Conservation (phyloP, 53 echinoderm and acorn worm genomes). For the Echinarachnius parma region DNA sequence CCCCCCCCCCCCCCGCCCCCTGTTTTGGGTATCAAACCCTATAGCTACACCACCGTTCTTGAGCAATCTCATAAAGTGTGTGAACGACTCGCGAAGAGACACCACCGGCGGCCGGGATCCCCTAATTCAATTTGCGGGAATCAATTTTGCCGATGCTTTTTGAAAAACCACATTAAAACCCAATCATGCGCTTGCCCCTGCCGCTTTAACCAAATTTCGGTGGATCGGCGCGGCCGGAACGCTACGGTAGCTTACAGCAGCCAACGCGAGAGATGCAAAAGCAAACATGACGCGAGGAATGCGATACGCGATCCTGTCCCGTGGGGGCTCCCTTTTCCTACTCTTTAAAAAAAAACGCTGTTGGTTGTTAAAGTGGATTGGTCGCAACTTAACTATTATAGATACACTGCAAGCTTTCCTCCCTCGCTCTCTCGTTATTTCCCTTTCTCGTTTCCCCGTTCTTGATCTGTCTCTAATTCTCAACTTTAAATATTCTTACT, state of each 20-base stretch:
- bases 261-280: slow-evolving; percentile 32
- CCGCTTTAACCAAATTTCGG: slow-evolving; percentile 47
- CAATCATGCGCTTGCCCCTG: slow-evolving; percentile 29
- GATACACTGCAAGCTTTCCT: background rate
- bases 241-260: slow-evolving; percentile 16
- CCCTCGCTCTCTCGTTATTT: background rate
- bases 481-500: background rate
- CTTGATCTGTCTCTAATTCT: background rate
- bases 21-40: too few species aligned
- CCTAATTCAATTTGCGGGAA: slow-evolving; percentile 46
- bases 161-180: slow-evolving; percentile 46
- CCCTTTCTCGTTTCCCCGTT: background rate
- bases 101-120: slow-evolving; percentile 38
- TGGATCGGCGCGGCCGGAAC: too few species aligned
- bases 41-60: too few species aligned
- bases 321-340: slow-evolving; percentile 41
- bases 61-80: slow-evolving; percentile 30
- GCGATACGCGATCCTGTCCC: slow-evolving; percentile 47
- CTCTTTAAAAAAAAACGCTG: slow-evolving; percentile 43
- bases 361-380: slow-evolving; percentile 49
- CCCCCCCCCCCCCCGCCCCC: too few species aligned
- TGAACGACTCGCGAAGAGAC: slow-evolving; percentile 26
- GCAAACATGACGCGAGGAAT: slow-evolving; percentile 48
- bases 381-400: background rate
- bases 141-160: slow-evolving; percentile 43